Percentiles rank a stretch among this genome's conserved stretches.
Evolutionary conservation across 1,140 invertebrate genomes (phyloP).

Genomic region (Neocloeon triangulifer): DNA sequence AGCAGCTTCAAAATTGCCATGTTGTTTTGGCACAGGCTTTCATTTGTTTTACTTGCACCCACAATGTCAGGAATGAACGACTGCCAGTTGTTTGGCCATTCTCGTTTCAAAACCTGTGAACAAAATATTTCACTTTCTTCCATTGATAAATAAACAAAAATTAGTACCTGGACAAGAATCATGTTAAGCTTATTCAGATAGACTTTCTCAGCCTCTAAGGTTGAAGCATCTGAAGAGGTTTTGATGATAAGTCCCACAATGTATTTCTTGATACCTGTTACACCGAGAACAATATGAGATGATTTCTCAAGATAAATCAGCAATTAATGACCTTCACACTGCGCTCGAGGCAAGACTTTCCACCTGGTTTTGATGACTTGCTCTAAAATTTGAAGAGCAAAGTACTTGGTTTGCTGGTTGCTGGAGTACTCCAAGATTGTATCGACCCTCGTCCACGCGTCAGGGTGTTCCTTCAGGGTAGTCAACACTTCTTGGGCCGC

Average conservation of each 20-base stretch:
- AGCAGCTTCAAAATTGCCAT: conserved; percentile 95
- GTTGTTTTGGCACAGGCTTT: conserved; percentile 97
- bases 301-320: conserved; percentile 5
- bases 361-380: conserved; percentile 97
- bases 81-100: conserved; percentile 99
- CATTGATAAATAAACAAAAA: no score
- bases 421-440: conserved; percentile 86
- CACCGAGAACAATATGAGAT: conserved; percentile 6
- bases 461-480: conserved; percentile 89
- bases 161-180: conserved; percentile 83
- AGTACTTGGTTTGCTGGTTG: conserved; percentile 99
- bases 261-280: conserved; percentile 79
- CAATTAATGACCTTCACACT: conserved; percentile 68
- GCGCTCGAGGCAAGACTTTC: conserved; percentile 94
- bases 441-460: conserved; percentile 97
- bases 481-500: conserved; percentile 89
- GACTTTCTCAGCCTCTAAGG: conserved; percentile 81
- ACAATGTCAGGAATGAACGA: conserved; percentile 98
- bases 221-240: conserved; percentile 77
- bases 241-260: conserved; percentile 98
- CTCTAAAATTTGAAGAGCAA: conserved; percentile 96
- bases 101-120: conserved; percentile 80
- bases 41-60: conserved; percentile 94
- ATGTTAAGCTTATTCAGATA: conserved; percentile 98
- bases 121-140: conserved; percentile 3